phyloP scores from a whole-genome alignment of 1,140 invertebrate species.

The Pogonus chalceus region DNA sequence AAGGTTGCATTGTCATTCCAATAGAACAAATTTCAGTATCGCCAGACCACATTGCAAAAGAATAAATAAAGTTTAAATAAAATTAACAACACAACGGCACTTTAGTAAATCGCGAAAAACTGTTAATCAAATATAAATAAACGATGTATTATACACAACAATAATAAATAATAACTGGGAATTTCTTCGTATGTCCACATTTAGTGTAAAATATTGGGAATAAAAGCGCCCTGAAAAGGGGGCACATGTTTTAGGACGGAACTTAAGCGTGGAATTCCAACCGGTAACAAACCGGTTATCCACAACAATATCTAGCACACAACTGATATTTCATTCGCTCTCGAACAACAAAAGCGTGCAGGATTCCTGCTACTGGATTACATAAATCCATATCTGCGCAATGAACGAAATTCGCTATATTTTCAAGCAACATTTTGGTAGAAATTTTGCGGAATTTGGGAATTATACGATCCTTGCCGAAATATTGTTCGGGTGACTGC shows the following conservation, averaged over 20 bases:
- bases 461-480: no score
- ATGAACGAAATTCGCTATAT: no score
- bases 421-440: no score
- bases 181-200: not conserved
- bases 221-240: not conserved
- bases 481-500: not conserved
- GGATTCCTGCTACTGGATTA: no score
- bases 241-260: not conserved
- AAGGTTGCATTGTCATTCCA: conserved; percentile 56
- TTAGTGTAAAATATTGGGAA: not conserved
- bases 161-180: no score
- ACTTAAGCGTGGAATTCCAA: not conserved
- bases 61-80: conserved; percentile 5
- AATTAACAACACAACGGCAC: not conserved
- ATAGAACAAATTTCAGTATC: conserved; percentile 61
- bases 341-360: not conserved
- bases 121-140: not conserved
- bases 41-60: conserved; percentile 42
- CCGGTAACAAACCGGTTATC: not conserved
- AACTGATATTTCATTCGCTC: not conserved
- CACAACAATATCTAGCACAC: not conserved
- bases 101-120: not conserved
- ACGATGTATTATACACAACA: no score
- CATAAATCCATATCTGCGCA: no score
- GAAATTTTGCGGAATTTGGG: no score